A percentile compares a stretch with the other conserved stretches of the same genome.
phyloP scores from a whole-genome alignment of 2,113 vertebrate genomes.

The Brienomyrus longianalis region DNA sequence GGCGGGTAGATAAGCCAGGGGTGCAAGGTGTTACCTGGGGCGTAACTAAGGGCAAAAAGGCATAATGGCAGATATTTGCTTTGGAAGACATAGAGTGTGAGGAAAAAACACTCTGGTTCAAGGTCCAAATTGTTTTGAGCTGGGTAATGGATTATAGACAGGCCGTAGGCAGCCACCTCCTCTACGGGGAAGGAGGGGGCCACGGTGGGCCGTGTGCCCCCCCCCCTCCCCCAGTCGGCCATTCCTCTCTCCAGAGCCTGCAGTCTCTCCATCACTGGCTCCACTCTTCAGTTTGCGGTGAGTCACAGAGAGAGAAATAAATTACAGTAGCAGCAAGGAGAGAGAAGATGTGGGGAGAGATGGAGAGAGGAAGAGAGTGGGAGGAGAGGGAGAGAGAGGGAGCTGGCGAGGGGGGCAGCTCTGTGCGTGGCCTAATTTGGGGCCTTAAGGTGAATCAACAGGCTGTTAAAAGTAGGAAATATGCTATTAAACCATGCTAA shows the following conservation, averaged over 20 bases:
- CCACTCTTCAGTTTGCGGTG: constrained; percentile 35
- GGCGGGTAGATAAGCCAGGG: not conserved
- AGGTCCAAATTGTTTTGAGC: not conserved
- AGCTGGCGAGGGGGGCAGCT: constrained; percentile 6
- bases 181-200: not conserved
- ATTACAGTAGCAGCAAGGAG: constrained; percentile 36
- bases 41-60: not conserved
- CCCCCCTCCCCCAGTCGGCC: not conserved
- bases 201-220: not conserved
- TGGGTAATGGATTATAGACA: not conserved
- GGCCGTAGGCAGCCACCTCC: constrained; percentile 11
- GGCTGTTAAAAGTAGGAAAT: too few species aligned
- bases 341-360: constrained; percentile 24
- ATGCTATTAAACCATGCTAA: too few species aligned
- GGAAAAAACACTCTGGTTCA: not conserved
- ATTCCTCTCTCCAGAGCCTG: not conserved
- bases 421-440: too few species aligned
- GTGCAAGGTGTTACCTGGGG: not conserved
- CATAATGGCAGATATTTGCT: not conserved
- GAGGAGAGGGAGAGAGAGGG: constrained; percentile 10
- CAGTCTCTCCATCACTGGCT: constrained; percentile 24
- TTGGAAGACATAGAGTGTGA: not conserved
- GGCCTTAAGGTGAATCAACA: too few species aligned
- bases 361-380: constrained; percentile 24
- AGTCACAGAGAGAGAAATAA: constrained; percentile 40